Conservation (phyloP, 2,797 vertebrate genomes). For the Hippocampus kuda region DNA sequence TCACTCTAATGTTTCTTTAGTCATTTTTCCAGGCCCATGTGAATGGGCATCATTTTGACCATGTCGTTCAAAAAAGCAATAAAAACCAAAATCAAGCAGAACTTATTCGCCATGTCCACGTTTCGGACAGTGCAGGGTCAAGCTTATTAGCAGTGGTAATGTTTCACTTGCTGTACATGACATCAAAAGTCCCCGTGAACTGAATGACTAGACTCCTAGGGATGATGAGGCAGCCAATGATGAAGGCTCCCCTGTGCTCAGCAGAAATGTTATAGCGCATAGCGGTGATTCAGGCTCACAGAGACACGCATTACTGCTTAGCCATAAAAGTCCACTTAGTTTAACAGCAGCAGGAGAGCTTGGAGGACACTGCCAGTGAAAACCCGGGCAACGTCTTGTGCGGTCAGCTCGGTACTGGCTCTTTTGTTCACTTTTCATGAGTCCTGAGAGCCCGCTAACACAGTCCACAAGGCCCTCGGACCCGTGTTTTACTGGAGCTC, state of each 20-base stretch:
- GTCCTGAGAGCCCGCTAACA: conserved; percentile 64
- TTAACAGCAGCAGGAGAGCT: conserved; percentile 64
- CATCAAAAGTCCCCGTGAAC: conserved; percentile 12
- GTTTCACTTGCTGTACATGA: conserved; percentile 2
- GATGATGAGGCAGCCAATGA: conserved; percentile 38
- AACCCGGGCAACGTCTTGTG: conserved; percentile 63
- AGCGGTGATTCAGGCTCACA: conserved; percentile 46
- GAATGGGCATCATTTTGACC: conserved; percentile 31
- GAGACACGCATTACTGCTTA: conserved; percentile 53
- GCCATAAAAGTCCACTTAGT: conserved; percentile 70
- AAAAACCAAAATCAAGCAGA: conserved; percentile 12
- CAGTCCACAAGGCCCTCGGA: conserved; percentile 43
- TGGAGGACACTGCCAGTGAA: conserved; percentile 64
- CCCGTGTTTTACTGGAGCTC: conserved; percentile 55
- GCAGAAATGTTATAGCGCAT: conserved; percentile 54
- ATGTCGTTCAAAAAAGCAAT: not conserved
- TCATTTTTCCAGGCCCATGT: conserved; percentile 9
- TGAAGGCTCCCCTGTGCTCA: conserved; percentile 39
- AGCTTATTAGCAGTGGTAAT: conserved; percentile 6
- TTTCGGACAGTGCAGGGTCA: conserved; percentile 24
- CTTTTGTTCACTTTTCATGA: conserved; percentile 69
- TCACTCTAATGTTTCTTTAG: not conserved
- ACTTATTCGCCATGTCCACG: conserved; percentile 30
- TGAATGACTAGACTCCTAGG: conserved; percentile 28
- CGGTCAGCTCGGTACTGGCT: conserved; percentile 65